Evolutionary conservation across 2,888 invertebrate species (phyloP), one percentile per base, ranked within the genome.

Genomic region (Acrocyrtus sp.): DNA sequence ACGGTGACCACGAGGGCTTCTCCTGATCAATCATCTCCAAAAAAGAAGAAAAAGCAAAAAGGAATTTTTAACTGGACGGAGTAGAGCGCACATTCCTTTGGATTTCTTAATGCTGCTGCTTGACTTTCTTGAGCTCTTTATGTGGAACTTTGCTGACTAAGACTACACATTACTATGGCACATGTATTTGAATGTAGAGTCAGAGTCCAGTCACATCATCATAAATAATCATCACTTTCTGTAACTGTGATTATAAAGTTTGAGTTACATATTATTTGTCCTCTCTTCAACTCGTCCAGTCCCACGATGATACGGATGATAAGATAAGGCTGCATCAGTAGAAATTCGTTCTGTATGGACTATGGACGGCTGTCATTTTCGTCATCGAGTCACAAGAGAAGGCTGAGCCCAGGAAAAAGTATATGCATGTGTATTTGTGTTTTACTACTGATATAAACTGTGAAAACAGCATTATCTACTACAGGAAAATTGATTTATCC

Each of bases 1-100:
- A 45, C 53, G 29, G n/a, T n/a, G 29, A 17, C 53, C 66, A 66
- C 66, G 66, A 66, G 66, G 50, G 41, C 48, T 66, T 8, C 57
- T 57, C 66, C 66, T 66, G 66, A 66, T 24, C 22, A 26, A 50
- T 24, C 26, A 24, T 65, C 19, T 39, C 57, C 48, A 34, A 29
- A n/a, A n/a, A n/a, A n/a, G n/a, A n/a, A n/a, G 39, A 1, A 41
- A 53, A 53, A 53, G 53, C 10, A 57, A 43, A 43, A 60, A n/a
- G 27, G 21, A 10, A 26, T 24, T 26, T 57, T 34, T 54, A 15
- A 34, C 34, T 54, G 1, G 47, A 3, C 8, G 17, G 47, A 47
- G 19, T 19, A 47, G 17, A 19, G 21, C 8, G 19, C 8, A 17
- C 47, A 19, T 8, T 47, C n/a, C 4, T 10, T 4, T 17, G 12